Conservation (phyloP, 92 coral and sea anemone species). For the Epizoanthus illoricatus region DNA sequence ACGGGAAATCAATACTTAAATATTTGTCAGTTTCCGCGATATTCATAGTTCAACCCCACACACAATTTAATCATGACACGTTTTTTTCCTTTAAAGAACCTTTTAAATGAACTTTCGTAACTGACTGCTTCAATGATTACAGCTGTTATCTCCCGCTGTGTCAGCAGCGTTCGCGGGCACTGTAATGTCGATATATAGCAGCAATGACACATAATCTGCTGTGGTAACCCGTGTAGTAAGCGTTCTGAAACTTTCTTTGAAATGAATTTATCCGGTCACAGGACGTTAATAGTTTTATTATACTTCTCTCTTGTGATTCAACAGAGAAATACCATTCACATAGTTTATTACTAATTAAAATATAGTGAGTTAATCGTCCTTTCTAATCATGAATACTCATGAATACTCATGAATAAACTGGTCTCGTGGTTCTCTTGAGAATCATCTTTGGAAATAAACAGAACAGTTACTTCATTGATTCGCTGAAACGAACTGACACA, state of each 20-base stretch:
- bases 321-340: background rate
- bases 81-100: background rate
- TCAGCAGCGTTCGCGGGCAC: constrained; percentile 1
- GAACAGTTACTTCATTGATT: too few relatives aligned
- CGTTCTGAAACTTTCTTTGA: background rate
- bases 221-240: background rate
- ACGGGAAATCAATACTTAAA: background rate
- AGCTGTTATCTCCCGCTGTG: constrained; percentile 23
- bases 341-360: constrained; percentile 1
- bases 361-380: constrained; percentile 4
- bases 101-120: background rate
- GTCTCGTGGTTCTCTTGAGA: background rate
- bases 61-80: background rate
- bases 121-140: constrained; percentile 15
- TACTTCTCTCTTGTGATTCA: background rate
- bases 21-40: background rate
- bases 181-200: background rate
- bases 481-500: too few relatives aligned
- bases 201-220: too few relatives aligned
- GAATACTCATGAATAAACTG: background rate
- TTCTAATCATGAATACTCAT: background rate
- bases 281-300: background rate
- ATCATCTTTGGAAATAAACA: background rate
- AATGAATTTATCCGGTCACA: background rate
- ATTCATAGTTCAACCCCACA: background rate